Conservation (phyloP, 2,113 vertebrate genomes). For the Sceloporus undulatus region DNA sequence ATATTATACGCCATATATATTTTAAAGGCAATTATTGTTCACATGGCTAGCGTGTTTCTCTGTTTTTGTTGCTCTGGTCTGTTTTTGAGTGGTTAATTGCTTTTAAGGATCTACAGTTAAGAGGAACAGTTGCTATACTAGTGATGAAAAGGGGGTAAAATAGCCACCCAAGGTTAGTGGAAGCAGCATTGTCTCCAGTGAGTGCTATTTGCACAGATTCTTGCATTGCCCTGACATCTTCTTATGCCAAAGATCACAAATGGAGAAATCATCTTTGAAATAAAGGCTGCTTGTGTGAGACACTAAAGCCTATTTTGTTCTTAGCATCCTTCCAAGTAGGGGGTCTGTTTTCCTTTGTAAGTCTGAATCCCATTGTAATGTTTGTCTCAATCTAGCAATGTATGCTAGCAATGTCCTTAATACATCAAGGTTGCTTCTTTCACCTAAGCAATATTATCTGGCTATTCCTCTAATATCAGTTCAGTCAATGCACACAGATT, state of each 20-base stretch:
- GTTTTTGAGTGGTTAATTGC: slow-evolving; percentile 52
- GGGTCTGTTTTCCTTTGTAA: not conserved
- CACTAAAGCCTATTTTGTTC: slow-evolving; percentile 33
- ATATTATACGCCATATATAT: slow-evolving; percentile 38
- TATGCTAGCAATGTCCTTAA: not conserved
- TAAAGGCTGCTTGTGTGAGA: slow-evolving; percentile 8
- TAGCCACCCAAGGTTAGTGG: not conserved
- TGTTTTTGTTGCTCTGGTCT: slow-evolving; percentile 32
- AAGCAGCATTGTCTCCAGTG: slow-evolving; percentile 37
- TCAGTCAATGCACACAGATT: slow-evolving; percentile 21
- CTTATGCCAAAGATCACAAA: slow-evolving; percentile 26
- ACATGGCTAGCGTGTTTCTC: slow-evolving; percentile 45
- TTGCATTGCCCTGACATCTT: slow-evolving; percentile 28
- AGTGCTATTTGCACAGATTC: slow-evolving; percentile 29
- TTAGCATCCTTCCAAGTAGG: slow-evolving; percentile 16
- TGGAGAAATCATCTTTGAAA: not conserved
- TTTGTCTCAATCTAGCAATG: not conserved
- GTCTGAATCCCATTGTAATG: slow-evolving; percentile 33
- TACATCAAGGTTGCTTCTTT: slow-evolving; percentile 6
- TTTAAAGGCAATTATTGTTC: slow-evolving; percentile 55
- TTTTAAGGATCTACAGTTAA: slow-evolving; percentile 37
- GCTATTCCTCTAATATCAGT: slow-evolving; percentile 13
- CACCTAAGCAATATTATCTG: not conserved
- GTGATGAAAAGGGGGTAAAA: not conserved
- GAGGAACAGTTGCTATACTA: slow-evolving; percentile 23